Evolutionary conservation across 2,888 invertebrate genomes (phyloP).

Genomic region (Cataglyphis livida): DNA sequence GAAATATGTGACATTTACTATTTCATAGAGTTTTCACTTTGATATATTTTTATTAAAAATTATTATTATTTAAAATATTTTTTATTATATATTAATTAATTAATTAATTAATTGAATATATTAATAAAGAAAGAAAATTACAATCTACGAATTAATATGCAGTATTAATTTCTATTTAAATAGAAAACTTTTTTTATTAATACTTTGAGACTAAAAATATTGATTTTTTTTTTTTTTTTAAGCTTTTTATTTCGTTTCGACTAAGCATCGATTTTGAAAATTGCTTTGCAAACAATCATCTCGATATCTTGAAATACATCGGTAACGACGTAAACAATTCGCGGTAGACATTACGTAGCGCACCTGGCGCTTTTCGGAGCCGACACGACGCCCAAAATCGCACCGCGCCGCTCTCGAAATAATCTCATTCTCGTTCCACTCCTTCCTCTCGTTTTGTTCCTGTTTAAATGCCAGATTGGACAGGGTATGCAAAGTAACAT

Average conservation of each 20-base stretch:
- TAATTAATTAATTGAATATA: neutral
- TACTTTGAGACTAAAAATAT: neutral
- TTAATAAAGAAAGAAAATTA: neutral
- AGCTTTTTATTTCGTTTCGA: neutral
- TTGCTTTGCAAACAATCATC: constrained; percentile 33
- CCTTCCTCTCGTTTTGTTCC: constrained; percentile 64
- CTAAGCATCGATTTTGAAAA: constrained; percentile 5
- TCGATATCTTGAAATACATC: constrained; percentile 13
- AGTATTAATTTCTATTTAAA: neutral
- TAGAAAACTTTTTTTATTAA: neutral
- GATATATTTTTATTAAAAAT: neutral
- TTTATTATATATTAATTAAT: neutral
- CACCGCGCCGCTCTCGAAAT: constrained; percentile 63
- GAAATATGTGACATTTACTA: neutral
- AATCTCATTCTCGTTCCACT: constrained; percentile 72
- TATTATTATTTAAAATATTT: neutral
- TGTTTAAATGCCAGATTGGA: constrained; percentile 69
- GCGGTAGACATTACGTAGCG: constrained; percentile 24
- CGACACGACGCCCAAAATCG: constrained; percentile 54
- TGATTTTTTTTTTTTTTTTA: too few relatives aligned
- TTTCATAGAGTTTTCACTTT: neutral
- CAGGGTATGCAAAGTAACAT: constrained; percentile 69
- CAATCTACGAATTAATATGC: neutral
- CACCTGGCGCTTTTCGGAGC: constrained; percentile 50
- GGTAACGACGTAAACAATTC: constrained; percentile 19